Evolutionary conservation across 1,140 invertebrate species (phyloP).

Genomic region (Aphis craccivora): DNA sequence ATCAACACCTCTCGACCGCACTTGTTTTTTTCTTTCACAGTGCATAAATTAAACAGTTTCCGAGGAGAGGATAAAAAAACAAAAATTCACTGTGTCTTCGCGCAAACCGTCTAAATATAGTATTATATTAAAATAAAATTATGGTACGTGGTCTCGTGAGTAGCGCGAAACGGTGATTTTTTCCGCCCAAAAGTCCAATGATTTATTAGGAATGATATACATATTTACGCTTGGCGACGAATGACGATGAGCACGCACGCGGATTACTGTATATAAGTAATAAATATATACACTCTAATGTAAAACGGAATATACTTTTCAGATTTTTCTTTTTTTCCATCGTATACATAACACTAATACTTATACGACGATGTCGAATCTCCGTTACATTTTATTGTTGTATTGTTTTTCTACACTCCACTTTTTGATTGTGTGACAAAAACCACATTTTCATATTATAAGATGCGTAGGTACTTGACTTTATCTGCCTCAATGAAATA

Average conservation of each 20-base stretch:
- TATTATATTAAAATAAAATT: not conserved
- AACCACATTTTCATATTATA: not conserved
- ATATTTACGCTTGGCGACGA: not conserved
- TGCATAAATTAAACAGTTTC: conserved; percentile 50
- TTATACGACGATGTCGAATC: too few species aligned
- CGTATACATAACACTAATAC: too few species aligned
- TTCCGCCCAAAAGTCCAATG: conserved; percentile 6
- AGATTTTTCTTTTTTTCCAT: not conserved
- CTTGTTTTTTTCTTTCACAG: not conserved
- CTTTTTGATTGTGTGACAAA: not conserved
- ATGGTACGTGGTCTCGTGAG: not conserved
- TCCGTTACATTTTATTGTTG: not conserved
- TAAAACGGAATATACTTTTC: not conserved
- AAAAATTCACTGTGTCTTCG: not conserved
- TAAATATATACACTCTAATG: too few species aligned
- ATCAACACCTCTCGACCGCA: conserved; percentile 53
- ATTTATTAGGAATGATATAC: not conserved
- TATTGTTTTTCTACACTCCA: not conserved
- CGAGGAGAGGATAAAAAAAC: not conserved
- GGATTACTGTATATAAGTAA: too few species aligned
- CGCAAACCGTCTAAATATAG: not conserved
- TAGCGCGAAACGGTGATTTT: not conserved
- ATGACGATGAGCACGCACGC: not conserved
- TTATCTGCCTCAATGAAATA: not conserved
- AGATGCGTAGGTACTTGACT: not conserved